phyloP scores from a whole-genome alignment of 2,113 vertebrate species.

The Heloderma charlesbogerti region DNA sequence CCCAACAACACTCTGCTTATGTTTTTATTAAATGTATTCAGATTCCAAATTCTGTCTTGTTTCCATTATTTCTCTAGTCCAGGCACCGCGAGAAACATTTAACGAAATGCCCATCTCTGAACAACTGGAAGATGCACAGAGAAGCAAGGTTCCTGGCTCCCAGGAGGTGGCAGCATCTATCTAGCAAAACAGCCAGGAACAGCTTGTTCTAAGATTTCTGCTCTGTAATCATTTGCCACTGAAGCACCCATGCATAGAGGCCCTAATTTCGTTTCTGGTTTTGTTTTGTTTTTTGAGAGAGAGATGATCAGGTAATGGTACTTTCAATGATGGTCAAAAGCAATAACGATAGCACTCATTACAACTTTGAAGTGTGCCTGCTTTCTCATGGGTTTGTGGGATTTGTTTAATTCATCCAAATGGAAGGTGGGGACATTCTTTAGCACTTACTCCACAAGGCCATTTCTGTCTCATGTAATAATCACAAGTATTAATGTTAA shows the following conservation, averaged over 20 bases:
- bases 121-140: slow-evolving; percentile 37
- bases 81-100: neutral
- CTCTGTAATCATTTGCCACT: slow-evolving; percentile 49
- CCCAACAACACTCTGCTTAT: neutral
- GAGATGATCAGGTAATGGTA: slow-evolving; percentile 72
- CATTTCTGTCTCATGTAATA: slow-evolving; percentile 55
- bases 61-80: neutral
- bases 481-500: slow-evolving; percentile 51
- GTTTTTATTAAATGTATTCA: neutral
- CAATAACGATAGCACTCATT: slow-evolving; percentile 74
- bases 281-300: slow-evolving; percentile 9
- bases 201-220: slow-evolving; percentile 45
- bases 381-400: slow-evolving; percentile 65
- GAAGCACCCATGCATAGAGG: slow-evolving; percentile 58
- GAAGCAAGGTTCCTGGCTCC: slow-evolving; percentile 48
- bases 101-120: slow-evolving; percentile 10
- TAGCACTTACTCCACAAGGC: slow-evolving; percentile 52
- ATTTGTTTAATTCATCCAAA: slow-evolving; percentile 69
- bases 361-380: slow-evolving; percentile 70
- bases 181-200: slow-evolving; percentile 53
- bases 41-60: neutral
- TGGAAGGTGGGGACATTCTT: slow-evolving; percentile 64
- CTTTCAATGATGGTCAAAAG: slow-evolving; percentile 72
- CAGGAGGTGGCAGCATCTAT: slow-evolving; percentile 76
- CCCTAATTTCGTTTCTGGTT: slow-evolving; percentile 59